Evolutionary conservation across 2,797 vertebrate species (phyloP).

Genomic region (Tokudaia muenninki): DNA sequence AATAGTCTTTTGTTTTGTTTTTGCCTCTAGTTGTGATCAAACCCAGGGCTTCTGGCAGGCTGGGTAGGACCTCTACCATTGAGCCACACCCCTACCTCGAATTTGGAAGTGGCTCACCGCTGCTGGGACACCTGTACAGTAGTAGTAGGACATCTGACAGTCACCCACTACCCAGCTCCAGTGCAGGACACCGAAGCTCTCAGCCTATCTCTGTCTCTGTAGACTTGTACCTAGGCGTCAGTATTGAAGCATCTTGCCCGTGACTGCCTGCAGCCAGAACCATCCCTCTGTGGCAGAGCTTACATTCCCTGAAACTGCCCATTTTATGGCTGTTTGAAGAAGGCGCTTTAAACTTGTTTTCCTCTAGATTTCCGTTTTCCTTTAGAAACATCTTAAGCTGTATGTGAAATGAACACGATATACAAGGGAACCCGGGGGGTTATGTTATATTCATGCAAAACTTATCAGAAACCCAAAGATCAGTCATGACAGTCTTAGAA

Average conservation of each 20-base stretch:
- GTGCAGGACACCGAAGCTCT: accelerated
- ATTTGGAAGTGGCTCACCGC: not conserved
- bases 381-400: not conserved
- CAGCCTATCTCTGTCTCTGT: accelerated
- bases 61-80: not conserved
- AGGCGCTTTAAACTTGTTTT: not conserved
- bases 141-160: too few relatives aligned
- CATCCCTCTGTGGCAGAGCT: not conserved
- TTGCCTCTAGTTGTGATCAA: not conserved
- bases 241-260: not conserved
- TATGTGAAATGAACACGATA: not conserved
- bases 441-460: accelerated
- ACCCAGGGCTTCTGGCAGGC: not conserved
- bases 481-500: not conserved
- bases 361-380: not conserved
- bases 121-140: accelerated
- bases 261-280: not conserved
- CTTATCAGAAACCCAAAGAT: not conserved
- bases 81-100: not conserved
- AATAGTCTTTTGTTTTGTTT: not conserved
- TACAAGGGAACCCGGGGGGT: not conserved
- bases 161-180: not conserved
- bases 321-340: not conserved
- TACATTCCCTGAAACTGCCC: not conserved
- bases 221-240: not conserved